Conservation (phyloP, 2,888 invertebrate genomes). For the Drosophila cognata region DNA sequence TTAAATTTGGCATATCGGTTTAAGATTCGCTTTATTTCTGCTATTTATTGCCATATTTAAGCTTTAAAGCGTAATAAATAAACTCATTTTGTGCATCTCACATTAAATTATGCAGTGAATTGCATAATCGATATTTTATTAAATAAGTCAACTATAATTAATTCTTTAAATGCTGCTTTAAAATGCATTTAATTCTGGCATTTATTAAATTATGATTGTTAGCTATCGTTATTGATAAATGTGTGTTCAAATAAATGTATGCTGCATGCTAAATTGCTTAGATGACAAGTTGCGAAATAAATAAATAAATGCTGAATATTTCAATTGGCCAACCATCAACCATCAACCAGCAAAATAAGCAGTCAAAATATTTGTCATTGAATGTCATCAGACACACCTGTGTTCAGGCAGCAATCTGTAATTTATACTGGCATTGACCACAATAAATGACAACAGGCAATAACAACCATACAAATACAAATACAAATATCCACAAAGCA, state of each 20-base stretch:
- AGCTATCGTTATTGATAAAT: neutral
- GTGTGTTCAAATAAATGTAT: neutral
- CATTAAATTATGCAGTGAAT: neutral
- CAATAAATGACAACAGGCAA: conserved; percentile 36
- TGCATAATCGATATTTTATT: neutral
- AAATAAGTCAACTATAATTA: neutral
- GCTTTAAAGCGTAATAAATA: neutral
- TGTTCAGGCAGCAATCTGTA: conserved; percentile 26
- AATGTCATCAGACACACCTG: conserved; percentile 37
- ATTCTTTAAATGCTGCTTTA: neutral
- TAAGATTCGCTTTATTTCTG: neutral
- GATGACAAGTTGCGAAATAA: neutral
- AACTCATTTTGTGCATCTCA: neutral
- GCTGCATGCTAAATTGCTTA: neutral
- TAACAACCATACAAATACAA: neutral
- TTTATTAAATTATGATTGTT: neutral
- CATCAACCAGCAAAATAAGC: neutral
- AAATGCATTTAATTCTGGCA: neutral
- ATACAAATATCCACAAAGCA: conserved; percentile 1
- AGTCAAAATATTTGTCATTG: conserved; percentile 20
- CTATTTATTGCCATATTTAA: neutral
- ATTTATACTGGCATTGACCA: conserved; percentile 53
- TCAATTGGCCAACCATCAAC: neutral
- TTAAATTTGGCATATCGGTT: neutral
- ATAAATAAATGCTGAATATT: neutral